Percentiles rank a stretch among this genome's conserved stretches.
Evolutionary conservation across 2,888 invertebrate genomes (phyloP).

Genomic region (Chalcis sispes): DNA sequence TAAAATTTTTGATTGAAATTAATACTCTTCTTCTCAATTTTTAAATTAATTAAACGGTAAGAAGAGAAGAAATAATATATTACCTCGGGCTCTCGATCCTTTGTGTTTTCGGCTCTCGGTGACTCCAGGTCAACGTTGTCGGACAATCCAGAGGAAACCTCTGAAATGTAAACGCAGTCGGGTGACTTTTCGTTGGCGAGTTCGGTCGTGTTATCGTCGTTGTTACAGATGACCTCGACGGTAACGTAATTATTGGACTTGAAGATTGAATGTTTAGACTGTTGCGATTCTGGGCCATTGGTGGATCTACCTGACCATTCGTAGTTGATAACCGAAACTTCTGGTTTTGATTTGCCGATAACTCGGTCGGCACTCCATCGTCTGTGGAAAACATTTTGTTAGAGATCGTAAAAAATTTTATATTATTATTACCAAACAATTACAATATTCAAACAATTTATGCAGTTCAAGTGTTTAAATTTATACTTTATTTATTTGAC

Average conservation of each 20-base stretch:
- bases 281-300: not conserved
- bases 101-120: not conserved
- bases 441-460: not conserved
- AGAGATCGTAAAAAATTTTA: not conserved
- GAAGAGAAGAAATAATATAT: no score
- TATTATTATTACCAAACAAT: not conserved
- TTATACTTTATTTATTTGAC: no score
- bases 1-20: no score
- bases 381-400: constrained; percentile 44
- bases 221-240: constrained; percentile 47
- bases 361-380: constrained; percentile 25
- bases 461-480: not conserved
- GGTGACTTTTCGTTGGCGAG: constrained; percentile 39
- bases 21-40: no score
- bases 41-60: no score
- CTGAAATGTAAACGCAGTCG: constrained; percentile 43
- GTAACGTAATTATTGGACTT: constrained; percentile 49
- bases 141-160: constrained; percentile 14
- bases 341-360: constrained; percentile 24
- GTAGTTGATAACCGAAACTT: constrained; percentile 38
- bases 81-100: constrained; percentile 45
- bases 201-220: constrained; percentile 8
- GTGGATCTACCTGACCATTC: constrained; percentile 8
- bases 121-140: constrained; percentile 36
- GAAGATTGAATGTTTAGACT: constrained; percentile 11